phyloP scores from a whole-genome alignment of 64 coral and sea anemone species.

The Acropora tenuis region DNA sequence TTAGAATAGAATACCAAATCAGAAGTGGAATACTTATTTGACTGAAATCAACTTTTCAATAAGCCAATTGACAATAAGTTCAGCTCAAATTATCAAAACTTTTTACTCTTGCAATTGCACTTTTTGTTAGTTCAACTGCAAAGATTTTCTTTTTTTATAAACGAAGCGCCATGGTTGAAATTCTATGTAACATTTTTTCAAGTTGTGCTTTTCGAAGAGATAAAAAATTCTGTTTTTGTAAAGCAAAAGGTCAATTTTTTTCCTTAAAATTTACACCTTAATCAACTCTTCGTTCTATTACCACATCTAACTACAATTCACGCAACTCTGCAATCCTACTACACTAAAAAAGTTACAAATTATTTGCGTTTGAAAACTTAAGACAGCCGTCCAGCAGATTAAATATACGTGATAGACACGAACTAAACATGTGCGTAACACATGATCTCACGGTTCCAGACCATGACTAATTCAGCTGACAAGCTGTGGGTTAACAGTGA shows the following conservation, averaged over 20 bases:
- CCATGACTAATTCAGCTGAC: slow-evolving; percentile 3
- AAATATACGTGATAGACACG: slow-evolving; percentile 19
- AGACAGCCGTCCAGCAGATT: slow-evolving; percentile 29
- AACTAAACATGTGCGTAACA: background rate
- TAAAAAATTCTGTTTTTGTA: too few relatives aligned
- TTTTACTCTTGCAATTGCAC: too few relatives aligned
- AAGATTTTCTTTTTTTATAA: too few relatives aligned
- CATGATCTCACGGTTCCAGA: slow-evolving; percentile 22
- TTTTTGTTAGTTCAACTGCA: too few relatives aligned
- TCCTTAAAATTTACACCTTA: too few relatives aligned
- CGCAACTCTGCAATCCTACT: too few relatives aligned
- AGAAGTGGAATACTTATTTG: background rate
- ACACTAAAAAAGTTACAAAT: too few relatives aligned
- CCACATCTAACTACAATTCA: too few relatives aligned
- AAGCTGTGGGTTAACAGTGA: background rate
- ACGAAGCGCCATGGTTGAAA: too few relatives aligned
- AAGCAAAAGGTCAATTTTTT: too few relatives aligned
- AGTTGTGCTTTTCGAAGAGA: too few relatives aligned
- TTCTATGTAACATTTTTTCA: too few relatives aligned
- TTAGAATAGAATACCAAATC: background rate
- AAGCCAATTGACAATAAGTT: background rate
- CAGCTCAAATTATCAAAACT: background rate
- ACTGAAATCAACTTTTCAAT: background rate
- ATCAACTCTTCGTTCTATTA: background rate
- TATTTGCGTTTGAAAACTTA: background rate